Percentiles rank a stretch among this genome's conserved stretches.
Conservation (phyloP, 2,113 vertebrate genomes). For the Microcebus griseorufus region DNA sequence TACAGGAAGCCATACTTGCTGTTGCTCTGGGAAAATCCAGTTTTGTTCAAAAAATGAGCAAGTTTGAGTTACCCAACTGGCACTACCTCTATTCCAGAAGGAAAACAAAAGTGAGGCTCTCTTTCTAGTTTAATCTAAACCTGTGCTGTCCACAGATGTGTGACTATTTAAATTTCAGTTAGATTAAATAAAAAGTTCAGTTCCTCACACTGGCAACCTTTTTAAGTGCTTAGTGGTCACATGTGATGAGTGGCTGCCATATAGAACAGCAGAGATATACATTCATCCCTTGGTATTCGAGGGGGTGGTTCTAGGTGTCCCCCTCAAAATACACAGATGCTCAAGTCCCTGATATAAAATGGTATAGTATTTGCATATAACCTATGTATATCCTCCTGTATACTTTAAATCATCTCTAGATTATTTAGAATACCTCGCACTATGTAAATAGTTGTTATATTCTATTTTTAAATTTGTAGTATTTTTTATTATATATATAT, state of each 20-base stretch:
- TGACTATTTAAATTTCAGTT: background rate
- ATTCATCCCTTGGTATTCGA: background rate
- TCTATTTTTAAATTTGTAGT: background rate
- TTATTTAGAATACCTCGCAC: background rate
- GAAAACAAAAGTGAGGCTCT: too few relatives aligned
- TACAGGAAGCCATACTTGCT: fast-evolving
- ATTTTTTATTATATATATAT: background rate
- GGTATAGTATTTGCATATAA: background rate
- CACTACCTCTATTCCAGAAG: background rate
- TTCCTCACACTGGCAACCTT: background rate
- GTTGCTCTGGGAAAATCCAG: background rate
- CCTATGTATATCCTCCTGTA: background rate
- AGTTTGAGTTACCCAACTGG: background rate
- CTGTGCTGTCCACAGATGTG: fast-evolving
- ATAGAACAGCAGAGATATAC: background rate
- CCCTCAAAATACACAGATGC: background rate
- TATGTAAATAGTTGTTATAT: background rate
- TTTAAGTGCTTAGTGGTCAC: background rate
- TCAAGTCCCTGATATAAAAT: background rate
- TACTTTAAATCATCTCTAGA: background rate
- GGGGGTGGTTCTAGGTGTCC: background rate
- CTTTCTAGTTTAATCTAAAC: background rate
- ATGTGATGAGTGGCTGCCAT: background rate
- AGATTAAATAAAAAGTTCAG: background rate
- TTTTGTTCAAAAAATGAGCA: background rate